Conservation (phyloP, 2,888 invertebrate genomes). For the Drosophila mercatorum region DNA sequence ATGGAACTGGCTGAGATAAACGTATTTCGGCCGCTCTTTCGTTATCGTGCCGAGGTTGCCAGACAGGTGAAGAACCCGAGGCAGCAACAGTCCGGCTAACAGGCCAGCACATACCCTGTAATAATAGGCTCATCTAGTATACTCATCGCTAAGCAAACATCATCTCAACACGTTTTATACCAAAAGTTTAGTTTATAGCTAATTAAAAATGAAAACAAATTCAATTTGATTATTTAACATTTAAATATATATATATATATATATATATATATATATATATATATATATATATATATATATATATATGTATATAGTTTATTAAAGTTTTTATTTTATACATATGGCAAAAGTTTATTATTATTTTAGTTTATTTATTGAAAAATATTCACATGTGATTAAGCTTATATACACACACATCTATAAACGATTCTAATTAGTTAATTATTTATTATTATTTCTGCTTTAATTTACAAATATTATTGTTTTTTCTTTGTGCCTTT, state of each 20-base stretch:
- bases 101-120: neutral
- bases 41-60: constrained; percentile 79
- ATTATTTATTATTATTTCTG: constrained; percentile 13
- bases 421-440: constrained; percentile 33
- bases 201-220: constrained; percentile 19
- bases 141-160: constrained; percentile 13
- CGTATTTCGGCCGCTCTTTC: constrained; percentile 82
- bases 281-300: constrained; percentile 57
- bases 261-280: constrained; percentile 51
- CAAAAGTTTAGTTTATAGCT: constrained; percentile 38
- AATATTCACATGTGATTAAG: constrained; percentile 52
- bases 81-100: constrained; percentile 58
- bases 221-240: constrained; percentile 59
- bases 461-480: constrained; percentile 51
- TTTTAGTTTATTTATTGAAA: constrained; percentile 32
- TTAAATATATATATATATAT: constrained; percentile 64
- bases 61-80: constrained; percentile 59
- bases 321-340: constrained; percentile 36
- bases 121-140: neutral
- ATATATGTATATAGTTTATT: constrained; percentile 56
- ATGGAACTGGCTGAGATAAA: constrained; percentile 83
- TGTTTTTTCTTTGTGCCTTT: constrained; percentile 42
- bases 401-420: constrained; percentile 58
- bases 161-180: constrained; percentile 50
- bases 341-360: constrained; percentile 24